phyloP scores from a whole-genome alignment of 2,797 vertebrate species.

The Meriones psammophilus region DNA sequence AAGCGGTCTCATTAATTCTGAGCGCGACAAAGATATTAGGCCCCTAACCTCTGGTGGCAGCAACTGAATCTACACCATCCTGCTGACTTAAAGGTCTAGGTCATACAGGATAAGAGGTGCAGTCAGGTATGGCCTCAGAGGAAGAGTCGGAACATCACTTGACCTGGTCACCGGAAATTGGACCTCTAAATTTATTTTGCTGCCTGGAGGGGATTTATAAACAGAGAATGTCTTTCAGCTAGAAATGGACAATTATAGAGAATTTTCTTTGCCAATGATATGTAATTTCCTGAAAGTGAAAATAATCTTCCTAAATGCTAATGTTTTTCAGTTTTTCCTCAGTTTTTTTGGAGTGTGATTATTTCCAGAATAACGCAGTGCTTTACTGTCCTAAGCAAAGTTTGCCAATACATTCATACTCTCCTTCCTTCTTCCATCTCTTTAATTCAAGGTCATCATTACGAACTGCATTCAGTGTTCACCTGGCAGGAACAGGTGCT shows the following conservation, averaged over 20 bases:
- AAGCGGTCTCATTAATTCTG: background rate
- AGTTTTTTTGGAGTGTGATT: background rate
- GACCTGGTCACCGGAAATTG: background rate
- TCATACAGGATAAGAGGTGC: background rate
- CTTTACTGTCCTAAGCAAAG: background rate
- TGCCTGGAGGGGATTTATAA: background rate
- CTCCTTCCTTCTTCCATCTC: background rate
- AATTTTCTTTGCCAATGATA: background rate
- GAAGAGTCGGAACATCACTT: background rate
- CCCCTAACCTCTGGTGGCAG: background rate
- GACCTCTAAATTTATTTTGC: background rate
- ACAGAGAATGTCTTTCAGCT: conserved; percentile 1
- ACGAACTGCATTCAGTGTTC: conserved; percentile 23
- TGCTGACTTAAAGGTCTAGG: background rate
- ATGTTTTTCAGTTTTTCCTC: background rate
- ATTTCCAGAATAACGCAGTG: background rate
- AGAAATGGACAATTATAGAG: conserved; percentile 34
- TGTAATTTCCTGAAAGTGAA: background rate
- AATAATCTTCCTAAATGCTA: conserved; percentile 14
- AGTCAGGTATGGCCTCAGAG: background rate
- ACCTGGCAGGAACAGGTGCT: background rate
- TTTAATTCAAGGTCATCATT: background rate
- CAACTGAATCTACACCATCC: background rate
- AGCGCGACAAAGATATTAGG: background rate
- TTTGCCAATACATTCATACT: background rate